These are phyloP conservation scores for Gymnobelideus leadbeateri DNA, from an alignment of 2,113 vertebrate species.

Conservation along the genomic window DNA sequence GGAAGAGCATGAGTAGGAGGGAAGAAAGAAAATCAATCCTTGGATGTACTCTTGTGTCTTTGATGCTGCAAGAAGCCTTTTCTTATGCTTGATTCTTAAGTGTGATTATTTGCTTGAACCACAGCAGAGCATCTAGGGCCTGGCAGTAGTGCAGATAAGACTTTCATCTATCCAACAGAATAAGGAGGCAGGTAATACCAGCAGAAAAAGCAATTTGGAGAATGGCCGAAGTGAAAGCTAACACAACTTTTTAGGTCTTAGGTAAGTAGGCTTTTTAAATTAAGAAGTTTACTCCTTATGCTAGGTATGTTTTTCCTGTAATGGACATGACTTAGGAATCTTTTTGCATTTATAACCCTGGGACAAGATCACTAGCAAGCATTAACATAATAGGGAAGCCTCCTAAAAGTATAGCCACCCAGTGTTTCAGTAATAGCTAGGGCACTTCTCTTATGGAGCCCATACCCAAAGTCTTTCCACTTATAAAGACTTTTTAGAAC, in stretches of 20 bases:
- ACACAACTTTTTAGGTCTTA: conserved; percentile 4
- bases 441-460: background rate
- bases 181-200: conserved; percentile 9
- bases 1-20: background rate
- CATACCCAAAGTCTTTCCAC: background rate
- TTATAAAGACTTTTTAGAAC: background rate
- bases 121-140: background rate
- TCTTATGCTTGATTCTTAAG: conserved; percentile 14
- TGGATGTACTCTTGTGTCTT: background rate
- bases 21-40: conserved; percentile 1
- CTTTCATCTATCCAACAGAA: conserved; percentile 14
- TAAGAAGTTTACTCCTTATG: background rate
- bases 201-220: background rate
- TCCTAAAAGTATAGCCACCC: background rate
- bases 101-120: conserved; percentile 20
- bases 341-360: background rate
- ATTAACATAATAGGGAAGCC: background rate
- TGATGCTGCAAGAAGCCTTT: background rate
- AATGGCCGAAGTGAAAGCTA: background rate
- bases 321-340: background rate
- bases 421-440: background rate
- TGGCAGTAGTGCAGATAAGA: conserved; percentile 2
- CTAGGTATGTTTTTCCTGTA: background rate
- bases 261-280: conserved; percentile 39
- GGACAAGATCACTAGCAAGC: background rate